A percentile compares a stretch with the other conserved stretches of the same genome.
phyloP scores from a whole-genome alignment of 2,113 vertebrate genomes.

The Eretmochelys imbricata region DNA sequence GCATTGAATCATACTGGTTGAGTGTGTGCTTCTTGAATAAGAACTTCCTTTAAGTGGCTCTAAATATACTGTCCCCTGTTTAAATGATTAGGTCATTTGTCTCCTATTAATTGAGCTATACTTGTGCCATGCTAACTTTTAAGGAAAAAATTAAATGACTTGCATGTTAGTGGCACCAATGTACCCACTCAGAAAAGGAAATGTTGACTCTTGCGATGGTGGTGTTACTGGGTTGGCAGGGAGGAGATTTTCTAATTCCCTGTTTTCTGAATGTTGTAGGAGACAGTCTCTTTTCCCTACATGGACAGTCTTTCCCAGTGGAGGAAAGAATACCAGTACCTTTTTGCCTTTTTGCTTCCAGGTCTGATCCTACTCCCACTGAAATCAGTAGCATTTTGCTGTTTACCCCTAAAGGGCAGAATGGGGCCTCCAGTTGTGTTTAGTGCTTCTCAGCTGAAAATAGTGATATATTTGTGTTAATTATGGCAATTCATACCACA shows the following conservation, averaged over 20 bases:
- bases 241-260: neutral
- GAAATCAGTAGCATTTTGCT: neutral
- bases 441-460: neutral
- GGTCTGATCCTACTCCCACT: neutral
- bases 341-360: neutral
- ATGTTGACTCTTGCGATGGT: accelerated
- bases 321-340: neutral
- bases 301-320: neutral
- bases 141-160: neutral
- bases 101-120: neutral
- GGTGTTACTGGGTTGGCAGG: neutral
- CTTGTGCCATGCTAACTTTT: neutral
- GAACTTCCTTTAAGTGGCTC: neutral
- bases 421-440: neutral
- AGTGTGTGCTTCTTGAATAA: neutral
- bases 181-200: neutral
- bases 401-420: neutral
- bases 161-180: neutral
- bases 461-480: neutral
- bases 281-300: neutral
- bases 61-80: neutral
- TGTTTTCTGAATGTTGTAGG: neutral
- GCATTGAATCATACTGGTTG: neutral
- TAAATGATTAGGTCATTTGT: neutral
- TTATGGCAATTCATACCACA: neutral